These are phyloP conservation scores for Drosophila saltans DNA, from an alignment of 1,140 invertebrate genomes.

Conservation along the genomic window DNA sequence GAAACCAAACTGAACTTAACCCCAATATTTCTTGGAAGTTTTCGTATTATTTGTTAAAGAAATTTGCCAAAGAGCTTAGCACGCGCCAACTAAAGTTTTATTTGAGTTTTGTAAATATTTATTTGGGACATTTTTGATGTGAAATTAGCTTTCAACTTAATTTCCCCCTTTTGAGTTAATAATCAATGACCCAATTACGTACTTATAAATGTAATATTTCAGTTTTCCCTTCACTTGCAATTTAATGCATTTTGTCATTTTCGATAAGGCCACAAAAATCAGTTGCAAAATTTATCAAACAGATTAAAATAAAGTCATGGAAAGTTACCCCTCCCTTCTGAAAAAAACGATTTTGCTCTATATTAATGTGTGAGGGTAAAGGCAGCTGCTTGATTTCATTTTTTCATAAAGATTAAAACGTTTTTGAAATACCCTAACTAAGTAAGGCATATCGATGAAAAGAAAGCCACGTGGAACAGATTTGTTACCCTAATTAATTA, in stretches of 20 bases:
- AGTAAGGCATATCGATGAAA: not conserved
- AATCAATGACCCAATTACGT: slow-evolving; percentile 53
- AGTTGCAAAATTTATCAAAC: slow-evolving; percentile 17
- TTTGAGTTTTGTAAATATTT: slow-evolving; percentile 55
- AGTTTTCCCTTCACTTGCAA: slow-evolving; percentile 50
- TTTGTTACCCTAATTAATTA: too few relatives aligned
- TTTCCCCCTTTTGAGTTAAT: slow-evolving; percentile 32
- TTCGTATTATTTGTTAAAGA: slow-evolving; percentile 33
- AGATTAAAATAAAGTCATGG: slow-evolving; percentile 48
- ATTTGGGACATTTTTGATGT: not conserved
- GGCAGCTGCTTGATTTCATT: slow-evolving; percentile 38
- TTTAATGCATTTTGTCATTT: slow-evolving; percentile 62
- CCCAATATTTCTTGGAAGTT: slow-evolving; percentile 69
- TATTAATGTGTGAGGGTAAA: slow-evolving; percentile 20
- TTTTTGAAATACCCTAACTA: slow-evolving; percentile 23
- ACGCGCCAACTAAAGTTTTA: slow-evolving; percentile 53
- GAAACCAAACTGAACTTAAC: slow-evolving; percentile 65
- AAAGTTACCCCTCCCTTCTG: slow-evolving; percentile 21
- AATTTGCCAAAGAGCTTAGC: slow-evolving; percentile 58
- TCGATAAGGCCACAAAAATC: slow-evolving; percentile 49
- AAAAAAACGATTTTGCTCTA: slow-evolving; percentile 27
- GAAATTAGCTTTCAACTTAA: not conserved
- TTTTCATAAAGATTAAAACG: slow-evolving; percentile 33
- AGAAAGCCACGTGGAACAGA: too few relatives aligned
- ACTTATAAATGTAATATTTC: not conserved